Percentiles rank a stretch among this genome's conserved stretches.
Conservation (phyloP, 2,113 vertebrate genomes). For the Cyprinodon variegatus region DNA sequence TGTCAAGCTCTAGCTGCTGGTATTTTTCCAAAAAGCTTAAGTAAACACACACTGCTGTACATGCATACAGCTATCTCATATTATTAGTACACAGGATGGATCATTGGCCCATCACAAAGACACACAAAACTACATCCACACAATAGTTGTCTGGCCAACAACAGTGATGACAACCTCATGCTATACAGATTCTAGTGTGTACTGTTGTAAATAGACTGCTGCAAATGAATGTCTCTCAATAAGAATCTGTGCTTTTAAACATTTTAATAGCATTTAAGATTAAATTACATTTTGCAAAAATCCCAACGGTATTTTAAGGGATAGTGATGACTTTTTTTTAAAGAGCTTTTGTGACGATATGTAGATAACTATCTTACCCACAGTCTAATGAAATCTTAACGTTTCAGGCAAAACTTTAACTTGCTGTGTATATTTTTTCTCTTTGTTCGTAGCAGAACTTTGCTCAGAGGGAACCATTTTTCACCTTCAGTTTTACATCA, state of each 20-base stretch:
- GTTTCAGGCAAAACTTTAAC: too few relatives aligned
- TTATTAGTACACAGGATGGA: neutral
- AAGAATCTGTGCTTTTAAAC: neutral
- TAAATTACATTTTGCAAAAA: neutral
- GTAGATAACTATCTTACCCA: neutral
- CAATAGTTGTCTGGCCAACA: neutral
- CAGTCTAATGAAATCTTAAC: neutral
- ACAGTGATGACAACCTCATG: too few relatives aligned
- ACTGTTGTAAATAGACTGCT: neutral
- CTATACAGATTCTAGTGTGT: neutral
- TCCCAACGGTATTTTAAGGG: neutral
- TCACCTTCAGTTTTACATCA: too few relatives aligned
- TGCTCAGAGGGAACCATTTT: neutral
- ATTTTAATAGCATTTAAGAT: neutral
- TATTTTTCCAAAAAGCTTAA: neutral
- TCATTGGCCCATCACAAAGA: neutral
- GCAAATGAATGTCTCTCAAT: neutral
- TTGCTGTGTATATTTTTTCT: neutral
- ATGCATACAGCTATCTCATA: neutral
- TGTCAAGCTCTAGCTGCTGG: neutral
- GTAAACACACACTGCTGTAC: too few relatives aligned
- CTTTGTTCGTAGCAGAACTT: neutral
- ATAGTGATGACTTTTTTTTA: neutral
- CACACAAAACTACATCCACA: neutral
- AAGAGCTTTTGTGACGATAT: neutral